phyloP scores from a whole-genome alignment of 2,797 vertebrate genomes.

The Octomys mimax region DNA sequence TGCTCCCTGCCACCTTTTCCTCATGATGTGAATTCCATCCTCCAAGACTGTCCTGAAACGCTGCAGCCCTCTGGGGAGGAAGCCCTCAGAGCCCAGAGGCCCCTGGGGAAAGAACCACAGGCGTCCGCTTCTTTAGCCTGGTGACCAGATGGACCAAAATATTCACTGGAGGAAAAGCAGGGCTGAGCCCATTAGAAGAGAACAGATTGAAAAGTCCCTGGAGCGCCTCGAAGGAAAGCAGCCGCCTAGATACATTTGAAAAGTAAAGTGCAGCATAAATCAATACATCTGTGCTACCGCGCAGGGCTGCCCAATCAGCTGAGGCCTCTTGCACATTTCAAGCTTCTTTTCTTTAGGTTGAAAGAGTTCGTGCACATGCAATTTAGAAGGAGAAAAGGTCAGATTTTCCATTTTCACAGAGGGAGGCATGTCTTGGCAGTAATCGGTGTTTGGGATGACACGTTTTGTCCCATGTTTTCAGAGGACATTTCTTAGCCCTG shows the following conservation, averaged over 20 bases:
- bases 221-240: neutral
- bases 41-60: rapidly evolving
- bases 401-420: conserved; percentile 69
- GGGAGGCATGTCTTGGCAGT: neutral
- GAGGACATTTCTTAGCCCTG: neutral
- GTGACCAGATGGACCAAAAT: neutral
- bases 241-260: conserved; percentile 49
- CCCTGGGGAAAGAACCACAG: neutral
- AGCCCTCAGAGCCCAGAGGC: neutral
- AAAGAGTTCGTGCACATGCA: conserved; percentile 66
- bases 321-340: conserved; percentile 42
- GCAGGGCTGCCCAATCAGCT: conserved; percentile 51
- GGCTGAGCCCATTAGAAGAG: neutral
- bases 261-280: conserved; percentile 67
- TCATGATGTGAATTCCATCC: neutral
- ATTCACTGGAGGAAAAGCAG: neutral
- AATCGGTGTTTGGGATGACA: neutral
- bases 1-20: neutral
- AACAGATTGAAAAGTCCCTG: neutral
- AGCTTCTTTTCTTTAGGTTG: conserved; percentile 66
- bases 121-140: neutral
- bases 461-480: neutral
- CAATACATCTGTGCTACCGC: conserved; percentile 25
- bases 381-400: conserved; percentile 62
- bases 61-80: neutral